Evolutionary conservation across 2,797 vertebrate species (phyloP).

Genomic region (Philypnodon macrostomus): DNA sequence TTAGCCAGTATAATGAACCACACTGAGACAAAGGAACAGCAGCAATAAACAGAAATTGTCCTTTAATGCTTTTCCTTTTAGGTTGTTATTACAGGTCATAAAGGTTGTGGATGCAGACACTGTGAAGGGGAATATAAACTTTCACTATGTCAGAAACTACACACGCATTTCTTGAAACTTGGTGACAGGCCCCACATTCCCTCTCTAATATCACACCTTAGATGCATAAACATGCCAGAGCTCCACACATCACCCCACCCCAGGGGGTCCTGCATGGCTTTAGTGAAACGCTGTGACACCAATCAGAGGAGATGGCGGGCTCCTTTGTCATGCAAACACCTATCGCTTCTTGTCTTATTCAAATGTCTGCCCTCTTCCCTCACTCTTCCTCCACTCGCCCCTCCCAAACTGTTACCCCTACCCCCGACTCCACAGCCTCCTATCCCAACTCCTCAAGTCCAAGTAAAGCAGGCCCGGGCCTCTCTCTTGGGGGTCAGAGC

Average conservation of each 20-base stretch:
- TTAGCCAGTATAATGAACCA: not conserved
- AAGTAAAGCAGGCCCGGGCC: constrained; percentile 76
- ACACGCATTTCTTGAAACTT: constrained; percentile 61
- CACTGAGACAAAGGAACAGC: not conserved
- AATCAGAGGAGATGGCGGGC: constrained; percentile 82
- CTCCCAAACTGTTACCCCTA: constrained; percentile 11
- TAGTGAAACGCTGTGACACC: constrained; percentile 81
- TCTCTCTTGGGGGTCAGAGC: constrained; percentile 79
- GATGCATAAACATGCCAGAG: constrained; percentile 80
- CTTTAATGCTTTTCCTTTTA: constrained; percentile 4
- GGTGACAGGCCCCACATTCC: constrained; percentile 51
- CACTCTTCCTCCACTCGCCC: constrained; percentile 58
- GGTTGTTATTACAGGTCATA: constrained; percentile 5
- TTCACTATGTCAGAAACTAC: constrained; percentile 41
- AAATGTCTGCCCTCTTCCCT: constrained; percentile 76
- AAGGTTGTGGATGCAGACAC: not conserved
- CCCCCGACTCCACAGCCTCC: constrained; percentile 50
- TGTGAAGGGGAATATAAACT: constrained; percentile 26
- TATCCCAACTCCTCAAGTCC: constrained; percentile 72
- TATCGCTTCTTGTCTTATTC: constrained; percentile 83
- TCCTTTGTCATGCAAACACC: constrained; percentile 83
- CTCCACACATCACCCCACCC: constrained; percentile 75
- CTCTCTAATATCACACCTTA: constrained; percentile 79
- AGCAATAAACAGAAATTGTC: not conserved
- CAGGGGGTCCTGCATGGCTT: constrained; percentile 74